phyloP scores from a whole-genome alignment of 2,797 vertebrate genomes.

The Enteromius treurensis region DNA sequence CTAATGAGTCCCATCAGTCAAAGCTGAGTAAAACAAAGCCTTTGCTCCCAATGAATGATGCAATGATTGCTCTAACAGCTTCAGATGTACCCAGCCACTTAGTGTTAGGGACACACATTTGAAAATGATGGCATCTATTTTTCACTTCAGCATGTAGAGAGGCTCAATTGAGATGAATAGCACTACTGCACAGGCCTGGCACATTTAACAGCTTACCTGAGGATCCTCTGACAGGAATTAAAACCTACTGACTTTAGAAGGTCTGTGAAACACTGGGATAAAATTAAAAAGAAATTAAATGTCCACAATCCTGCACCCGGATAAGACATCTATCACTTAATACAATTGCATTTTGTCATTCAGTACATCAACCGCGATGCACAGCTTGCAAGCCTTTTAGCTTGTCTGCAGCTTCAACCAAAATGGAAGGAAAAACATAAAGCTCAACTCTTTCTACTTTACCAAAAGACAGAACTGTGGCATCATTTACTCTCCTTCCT shows the following conservation, averaged over 20 bases:
- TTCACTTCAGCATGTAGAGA: conserved; percentile 49
- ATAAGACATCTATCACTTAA: conserved; percentile 38
- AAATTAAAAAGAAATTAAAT: conserved; percentile 55
- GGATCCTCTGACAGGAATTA: conserved; percentile 61
- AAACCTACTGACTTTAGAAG: conserved; percentile 62
- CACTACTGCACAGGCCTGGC: conserved; percentile 51
- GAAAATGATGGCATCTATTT: conserved; percentile 64
- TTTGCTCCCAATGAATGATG: conserved; percentile 54
- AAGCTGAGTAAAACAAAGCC: conserved; percentile 34
- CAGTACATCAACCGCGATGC: conserved; percentile 9
- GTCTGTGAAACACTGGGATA: conserved; percentile 54
- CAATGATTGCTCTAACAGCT: conserved; percentile 58
- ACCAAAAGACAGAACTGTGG: not conserved
- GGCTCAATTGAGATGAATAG: conserved; percentile 70
- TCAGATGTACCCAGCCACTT: conserved; percentile 55
- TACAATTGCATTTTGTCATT: conserved; percentile 43
- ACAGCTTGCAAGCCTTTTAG: not conserved
- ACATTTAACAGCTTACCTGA: conserved; percentile 60
- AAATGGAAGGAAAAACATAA: not conserved
- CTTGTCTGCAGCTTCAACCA: not conserved
- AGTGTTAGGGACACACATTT: conserved; percentile 60
- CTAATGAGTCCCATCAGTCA: conserved; percentile 50
- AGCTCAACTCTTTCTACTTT: not conserved
- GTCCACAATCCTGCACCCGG: conserved; percentile 30
- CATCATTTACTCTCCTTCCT: not conserved